Evolutionary conservation across 2,888 invertebrate genomes (phyloP).

Genomic region (Euspilapteryx auroguttella): DNA sequence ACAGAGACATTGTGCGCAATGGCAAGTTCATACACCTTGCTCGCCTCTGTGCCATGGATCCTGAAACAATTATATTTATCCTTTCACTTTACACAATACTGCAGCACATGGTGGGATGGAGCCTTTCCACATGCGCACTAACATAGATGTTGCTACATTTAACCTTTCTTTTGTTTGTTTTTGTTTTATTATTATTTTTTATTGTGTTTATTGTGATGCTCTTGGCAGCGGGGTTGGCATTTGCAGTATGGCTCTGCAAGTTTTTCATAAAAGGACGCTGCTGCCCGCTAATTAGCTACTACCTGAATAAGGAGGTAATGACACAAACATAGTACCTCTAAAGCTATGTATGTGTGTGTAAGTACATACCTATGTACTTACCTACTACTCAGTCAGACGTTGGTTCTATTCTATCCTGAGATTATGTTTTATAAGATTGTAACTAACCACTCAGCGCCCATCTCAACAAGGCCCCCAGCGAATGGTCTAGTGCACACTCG

Average conservation of each 20-base stretch:
- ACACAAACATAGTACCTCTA: too few relatives aligned
- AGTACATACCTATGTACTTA: not conserved
- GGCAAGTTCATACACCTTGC: conserved; percentile 20
- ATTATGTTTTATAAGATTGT: not conserved
- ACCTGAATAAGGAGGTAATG: too few relatives aligned
- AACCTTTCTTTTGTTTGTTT: too few relatives aligned
- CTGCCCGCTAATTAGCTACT: too few relatives aligned
- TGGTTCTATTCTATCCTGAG: not conserved
- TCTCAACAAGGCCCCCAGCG: conserved; percentile 30
- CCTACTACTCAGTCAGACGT: not conserved
- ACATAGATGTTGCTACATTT: too few relatives aligned
- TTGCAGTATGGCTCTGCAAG: too few relatives aligned
- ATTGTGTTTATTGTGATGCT: too few relatives aligned
- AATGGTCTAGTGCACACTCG: conserved; percentile 31
- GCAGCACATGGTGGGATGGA: not conserved
- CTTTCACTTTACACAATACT: too few relatives aligned
- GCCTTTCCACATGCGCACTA: not conserved
- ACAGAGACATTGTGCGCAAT: conserved; percentile 18
- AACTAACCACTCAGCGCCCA: conserved; percentile 40
- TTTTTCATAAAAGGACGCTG: too few relatives aligned
- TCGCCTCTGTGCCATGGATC: conserved; percentile 29
- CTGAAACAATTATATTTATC: conserved; percentile 11
- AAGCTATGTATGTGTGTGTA: too few relatives aligned
- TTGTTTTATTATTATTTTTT: too few relatives aligned
- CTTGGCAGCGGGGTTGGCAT: too few relatives aligned